A percentile compares a stretch with the other conserved stretches of the same genome.
These are phyloP conservation scores for Agapornis canus DNA, from an alignment of 2,797 vertebrate genomes.

Conservation along the genomic window DNA sequence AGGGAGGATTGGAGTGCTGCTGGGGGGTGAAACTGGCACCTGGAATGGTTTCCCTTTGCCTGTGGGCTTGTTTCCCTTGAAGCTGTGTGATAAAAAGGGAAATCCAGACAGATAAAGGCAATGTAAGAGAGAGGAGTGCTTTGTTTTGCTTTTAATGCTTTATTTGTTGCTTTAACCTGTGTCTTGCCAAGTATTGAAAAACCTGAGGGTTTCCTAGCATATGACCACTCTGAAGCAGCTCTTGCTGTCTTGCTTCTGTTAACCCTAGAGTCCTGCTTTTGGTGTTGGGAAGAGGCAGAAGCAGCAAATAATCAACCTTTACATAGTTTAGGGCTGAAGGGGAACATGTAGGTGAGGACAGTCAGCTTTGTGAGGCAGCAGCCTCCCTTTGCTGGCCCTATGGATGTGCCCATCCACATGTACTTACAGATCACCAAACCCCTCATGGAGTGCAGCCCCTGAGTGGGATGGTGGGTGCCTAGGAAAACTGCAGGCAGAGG, in stretches of 20 bases:
- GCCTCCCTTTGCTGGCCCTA: not conserved
- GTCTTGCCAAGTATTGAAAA: not conserved
- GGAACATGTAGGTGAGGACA: rapidly evolving
- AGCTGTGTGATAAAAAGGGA: not conserved
- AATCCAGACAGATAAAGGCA: not conserved
- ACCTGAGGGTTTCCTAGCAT: not conserved
- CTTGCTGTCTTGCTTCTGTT: not conserved
- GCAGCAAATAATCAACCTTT: not conserved
- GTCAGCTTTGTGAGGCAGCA: not conserved
- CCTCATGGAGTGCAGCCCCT: not conserved
- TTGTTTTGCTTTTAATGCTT: not conserved
- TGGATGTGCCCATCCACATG: not conserved
- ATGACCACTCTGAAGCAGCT: not conserved
- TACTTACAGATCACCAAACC: not conserved
- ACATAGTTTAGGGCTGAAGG: not conserved
- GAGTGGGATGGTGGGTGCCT: not conserved
- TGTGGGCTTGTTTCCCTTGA: not conserved
- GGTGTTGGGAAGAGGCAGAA: not conserved
- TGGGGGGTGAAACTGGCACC: not conserved
- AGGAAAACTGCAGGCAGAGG: not conserved
- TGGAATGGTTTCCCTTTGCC: not conserved
- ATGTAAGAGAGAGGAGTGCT: not conserved
- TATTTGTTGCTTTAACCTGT: not conserved
- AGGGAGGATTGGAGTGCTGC: not conserved
- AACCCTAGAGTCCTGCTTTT: not conserved